These are phyloP conservation scores for Leptoclinus maculatus DNA, from an alignment of 2,797 vertebrate species.

Conservation along the genomic window DNA sequence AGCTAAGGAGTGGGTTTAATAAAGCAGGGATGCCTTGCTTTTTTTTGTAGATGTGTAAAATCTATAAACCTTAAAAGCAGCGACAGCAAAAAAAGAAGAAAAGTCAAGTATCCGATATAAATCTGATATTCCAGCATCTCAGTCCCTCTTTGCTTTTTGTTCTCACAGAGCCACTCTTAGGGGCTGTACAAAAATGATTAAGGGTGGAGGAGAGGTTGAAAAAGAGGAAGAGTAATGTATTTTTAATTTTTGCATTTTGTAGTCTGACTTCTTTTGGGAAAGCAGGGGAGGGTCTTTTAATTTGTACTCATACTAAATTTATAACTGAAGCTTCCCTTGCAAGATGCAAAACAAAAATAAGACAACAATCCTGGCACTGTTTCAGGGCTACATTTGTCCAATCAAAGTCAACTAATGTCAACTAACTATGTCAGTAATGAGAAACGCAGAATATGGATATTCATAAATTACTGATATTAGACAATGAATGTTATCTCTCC, in stretches of 20 bases:
- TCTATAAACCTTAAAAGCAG: conserved; percentile 4
- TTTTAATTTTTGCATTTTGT: not conserved
- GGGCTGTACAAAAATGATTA: not conserved
- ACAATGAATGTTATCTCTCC: not conserved
- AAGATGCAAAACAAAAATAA: not conserved
- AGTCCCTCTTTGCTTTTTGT: not conserved
- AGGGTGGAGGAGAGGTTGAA: not conserved
- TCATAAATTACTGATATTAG: not conserved
- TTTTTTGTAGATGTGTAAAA: conserved; percentile 6
- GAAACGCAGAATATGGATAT: not conserved
- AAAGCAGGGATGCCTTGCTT: not conserved
- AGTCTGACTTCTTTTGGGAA: not conserved
- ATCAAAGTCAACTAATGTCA: not conserved
- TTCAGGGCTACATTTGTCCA: not conserved
- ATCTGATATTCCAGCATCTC: not conserved
- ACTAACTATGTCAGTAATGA: not conserved
- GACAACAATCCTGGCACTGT: not conserved
- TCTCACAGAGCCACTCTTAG: conserved; percentile 1
- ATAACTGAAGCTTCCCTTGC: not conserved
- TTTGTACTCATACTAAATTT: not conserved
- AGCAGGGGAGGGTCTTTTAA: not conserved
- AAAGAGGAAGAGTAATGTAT: not conserved
- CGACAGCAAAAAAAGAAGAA: not conserved
- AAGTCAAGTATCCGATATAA: not conserved
- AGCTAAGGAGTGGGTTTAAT: not conserved